Evolutionary conservation across 2,113 vertebrate genomes (phyloP).

Genomic region (Silurus meridionalis): DNA sequence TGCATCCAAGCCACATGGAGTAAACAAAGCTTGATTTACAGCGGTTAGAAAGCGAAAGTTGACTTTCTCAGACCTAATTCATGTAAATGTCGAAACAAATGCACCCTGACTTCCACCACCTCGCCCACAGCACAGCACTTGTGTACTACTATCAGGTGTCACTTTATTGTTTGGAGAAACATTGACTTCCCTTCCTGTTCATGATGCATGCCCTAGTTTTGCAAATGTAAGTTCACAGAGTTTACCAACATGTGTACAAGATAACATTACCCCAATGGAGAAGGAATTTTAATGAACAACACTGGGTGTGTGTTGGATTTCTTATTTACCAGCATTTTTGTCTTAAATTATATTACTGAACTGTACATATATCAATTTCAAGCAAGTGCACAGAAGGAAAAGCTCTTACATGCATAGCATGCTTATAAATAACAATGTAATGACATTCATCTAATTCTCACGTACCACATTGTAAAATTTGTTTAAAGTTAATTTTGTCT

Average conservation of each 20-base stretch:
- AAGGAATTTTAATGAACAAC: slow-evolving; percentile 4
- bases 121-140: background rate
- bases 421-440: background rate
- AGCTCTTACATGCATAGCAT: background rate
- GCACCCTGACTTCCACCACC: background rate
- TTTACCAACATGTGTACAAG: background rate
- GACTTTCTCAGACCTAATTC: background rate
- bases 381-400: background rate
- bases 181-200: slow-evolving; percentile 25
- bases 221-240: slow-evolving; percentile 13
- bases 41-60: background rate
- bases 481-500: background rate
- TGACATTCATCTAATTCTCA: background rate
- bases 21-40: background rate
- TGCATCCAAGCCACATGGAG: background rate
- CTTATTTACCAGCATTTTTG: background rate
- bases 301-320: background rate
- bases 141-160: slow-evolving; percentile 1
- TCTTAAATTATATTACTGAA: background rate
- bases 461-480: background rate
- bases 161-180: slow-evolving; percentile 5
- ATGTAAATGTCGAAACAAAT: background rate
- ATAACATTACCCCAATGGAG: background rate
- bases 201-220: background rate
- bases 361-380: background rate